Evolutionary conservation across 2,888 invertebrate species (phyloP).

Genomic region (Petrolisthes manimaculis): DNA sequence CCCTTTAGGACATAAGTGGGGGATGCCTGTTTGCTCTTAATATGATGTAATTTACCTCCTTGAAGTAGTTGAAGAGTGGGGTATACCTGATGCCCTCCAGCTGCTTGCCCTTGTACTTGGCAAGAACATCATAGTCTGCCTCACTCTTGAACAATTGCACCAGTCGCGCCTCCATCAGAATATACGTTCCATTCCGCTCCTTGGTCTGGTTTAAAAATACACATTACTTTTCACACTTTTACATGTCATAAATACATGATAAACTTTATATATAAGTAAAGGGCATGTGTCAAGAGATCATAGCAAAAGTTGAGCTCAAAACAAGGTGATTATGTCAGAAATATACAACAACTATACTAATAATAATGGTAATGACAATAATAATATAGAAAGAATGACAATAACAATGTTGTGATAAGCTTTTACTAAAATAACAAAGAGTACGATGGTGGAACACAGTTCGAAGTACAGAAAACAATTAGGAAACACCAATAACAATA

Average conservation of each 20-base stretch:
- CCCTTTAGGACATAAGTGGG: no score
- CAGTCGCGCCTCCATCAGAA: constrained; percentile 87
- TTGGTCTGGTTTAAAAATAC: constrained; percentile 71
- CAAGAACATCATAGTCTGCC: constrained; percentile 83
- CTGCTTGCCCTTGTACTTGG: constrained; percentile 83
- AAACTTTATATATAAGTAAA: no score
- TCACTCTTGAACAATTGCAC: constrained; percentile 82
- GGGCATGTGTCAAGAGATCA: no score
- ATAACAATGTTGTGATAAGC: no score
- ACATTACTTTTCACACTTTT: neutral
- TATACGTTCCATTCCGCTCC: constrained; percentile 79
- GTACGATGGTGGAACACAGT: no score
- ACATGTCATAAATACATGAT: no score
- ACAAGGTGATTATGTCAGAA: neutral
- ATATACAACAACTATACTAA: neutral
- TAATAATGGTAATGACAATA: no score
- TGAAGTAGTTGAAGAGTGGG: constrained; percentile 92
- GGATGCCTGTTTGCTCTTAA: neutral
- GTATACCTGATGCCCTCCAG: constrained; percentile 85
- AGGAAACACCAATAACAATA: no score
- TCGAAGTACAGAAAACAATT: no score
- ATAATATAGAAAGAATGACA: no score
- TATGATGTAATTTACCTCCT: constrained; percentile 71
- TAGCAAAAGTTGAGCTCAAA: no score
- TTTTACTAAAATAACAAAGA: no score